Evolutionary conservation across 2,113 vertebrate genomes (phyloP), one percentile per base, ranked within the genome.

Genomic region (Microtus montanus): DNA sequence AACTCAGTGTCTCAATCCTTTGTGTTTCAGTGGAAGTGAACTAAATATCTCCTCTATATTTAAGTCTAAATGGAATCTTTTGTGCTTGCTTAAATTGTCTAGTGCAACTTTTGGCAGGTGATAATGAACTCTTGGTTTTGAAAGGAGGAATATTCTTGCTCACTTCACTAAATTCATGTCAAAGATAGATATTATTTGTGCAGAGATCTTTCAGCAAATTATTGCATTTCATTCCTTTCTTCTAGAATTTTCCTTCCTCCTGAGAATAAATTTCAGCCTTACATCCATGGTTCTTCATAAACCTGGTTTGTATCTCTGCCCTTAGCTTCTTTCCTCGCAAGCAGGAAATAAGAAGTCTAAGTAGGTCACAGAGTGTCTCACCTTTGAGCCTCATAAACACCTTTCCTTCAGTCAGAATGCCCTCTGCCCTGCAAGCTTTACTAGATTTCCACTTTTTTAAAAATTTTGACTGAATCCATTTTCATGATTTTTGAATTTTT

Each of bases 121-220:
- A 3, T 92, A 96, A 84, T 96, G 89, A 96, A 64, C 78, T 47
- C 85, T 85, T 91, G 12, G 41, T 91, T 7, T 26, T 71, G 54
- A 35, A 66, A 49, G 64, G 44, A 41, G 30, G 54, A 77, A 75
- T 61, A 15, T 96, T 95, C 96, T 93, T 13, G 95, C 78, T 97
- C 94, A 95, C 97, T 97, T 96, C 96, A 92, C 91, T 96, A 94
- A 75, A 64, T 87, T 74, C 1, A 86, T 87, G 28, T 95, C 95
- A 91, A 64, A 35, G 70, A 74, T 38, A 84, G 35, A 82, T 63
- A 84, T 14, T 30, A 44, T 17, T 66, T 85, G 61, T 66, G 17
- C 0, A 7, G 38, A 33, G 28, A 47, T 47, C 22, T 35, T 66
- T 85, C 26, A 33, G n/a, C 79, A 66, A 64, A 64, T 6, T 44